Conservation (phyloP, 2,113 vertebrate species). For the Emydura subglobosa region DNA sequence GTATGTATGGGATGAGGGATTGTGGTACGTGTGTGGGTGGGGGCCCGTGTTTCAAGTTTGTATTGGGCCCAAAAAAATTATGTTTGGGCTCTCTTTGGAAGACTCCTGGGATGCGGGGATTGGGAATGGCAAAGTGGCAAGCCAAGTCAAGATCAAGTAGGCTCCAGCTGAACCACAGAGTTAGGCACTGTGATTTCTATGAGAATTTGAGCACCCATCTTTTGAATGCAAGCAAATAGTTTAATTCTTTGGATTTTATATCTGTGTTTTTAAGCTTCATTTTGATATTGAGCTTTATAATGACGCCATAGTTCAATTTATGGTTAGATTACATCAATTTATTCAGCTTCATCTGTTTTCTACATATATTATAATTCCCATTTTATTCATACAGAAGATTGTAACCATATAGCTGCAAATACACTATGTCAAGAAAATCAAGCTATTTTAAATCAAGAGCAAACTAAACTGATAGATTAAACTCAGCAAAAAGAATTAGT, state of each 20-base stretch:
- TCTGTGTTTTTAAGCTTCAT: not conserved
- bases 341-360: not conserved
- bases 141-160: not conserved
- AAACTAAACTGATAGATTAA: not conserved
- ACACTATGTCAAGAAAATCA: not conserved
- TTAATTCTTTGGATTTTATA: not conserved
- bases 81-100: not conserved
- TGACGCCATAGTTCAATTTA: not conserved
- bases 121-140: not conserved
- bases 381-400: not conserved
- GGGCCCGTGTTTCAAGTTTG: too few relatives aligned
- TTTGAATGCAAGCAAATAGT: not conserved
- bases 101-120: not conserved
- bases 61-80: too few relatives aligned
- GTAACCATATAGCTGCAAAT: not conserved
- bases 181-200: not conserved
- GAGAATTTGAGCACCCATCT: not conserved
- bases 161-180: not conserved
- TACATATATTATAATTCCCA: not conserved
- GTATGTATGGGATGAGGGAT: too few relatives aligned
- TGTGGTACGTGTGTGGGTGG: too few relatives aligned
- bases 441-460: not conserved
- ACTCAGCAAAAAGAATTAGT: not conserved
- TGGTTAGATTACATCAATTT: conserved; percentile 32
- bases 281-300: conserved; percentile 6